phyloP scores from a whole-genome alignment of 2,797 vertebrate species.

The Hemitrygon akajei region DNA sequence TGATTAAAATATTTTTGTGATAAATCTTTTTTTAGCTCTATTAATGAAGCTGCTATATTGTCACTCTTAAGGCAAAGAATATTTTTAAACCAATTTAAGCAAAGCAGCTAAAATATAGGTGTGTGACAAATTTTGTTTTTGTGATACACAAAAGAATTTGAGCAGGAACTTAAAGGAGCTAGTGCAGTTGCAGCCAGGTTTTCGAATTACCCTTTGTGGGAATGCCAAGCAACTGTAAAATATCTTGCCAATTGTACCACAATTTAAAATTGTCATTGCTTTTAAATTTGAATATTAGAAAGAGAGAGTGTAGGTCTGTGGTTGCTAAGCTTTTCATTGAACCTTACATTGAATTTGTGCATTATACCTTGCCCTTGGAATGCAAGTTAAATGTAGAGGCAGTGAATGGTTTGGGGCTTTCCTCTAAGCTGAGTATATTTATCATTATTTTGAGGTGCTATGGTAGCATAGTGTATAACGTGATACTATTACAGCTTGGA shows the following conservation, averaged over 20 bases:
- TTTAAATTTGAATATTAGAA: neutral
- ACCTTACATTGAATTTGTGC: neutral
- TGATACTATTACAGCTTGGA: no score
- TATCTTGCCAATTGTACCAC: neutral
- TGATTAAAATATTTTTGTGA: neutral
- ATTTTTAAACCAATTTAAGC: neutral
- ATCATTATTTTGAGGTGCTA: neutral
- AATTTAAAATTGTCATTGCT: neutral
- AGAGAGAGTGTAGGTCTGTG: neutral
- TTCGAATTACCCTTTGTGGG: neutral
- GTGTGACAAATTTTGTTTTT: neutral
- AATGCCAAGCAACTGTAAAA: neutral
- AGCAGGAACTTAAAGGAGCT: neutral
- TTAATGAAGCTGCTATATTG: neutral
- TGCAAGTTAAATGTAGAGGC: constrained; percentile 10
- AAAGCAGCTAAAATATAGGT: neutral
- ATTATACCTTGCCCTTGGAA: neutral
- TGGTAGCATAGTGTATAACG: no score
- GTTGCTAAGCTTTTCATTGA: neutral
- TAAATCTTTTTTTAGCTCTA: neutral
- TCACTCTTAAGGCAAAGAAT: neutral
- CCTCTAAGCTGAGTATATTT: neutral
- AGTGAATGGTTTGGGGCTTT: neutral
- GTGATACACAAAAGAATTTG: neutral
- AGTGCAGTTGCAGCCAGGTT: no score